Evolutionary conservation across 2,113 vertebrate species (phyloP).

Genomic region (Thinocorus orbignyianus): DNA sequence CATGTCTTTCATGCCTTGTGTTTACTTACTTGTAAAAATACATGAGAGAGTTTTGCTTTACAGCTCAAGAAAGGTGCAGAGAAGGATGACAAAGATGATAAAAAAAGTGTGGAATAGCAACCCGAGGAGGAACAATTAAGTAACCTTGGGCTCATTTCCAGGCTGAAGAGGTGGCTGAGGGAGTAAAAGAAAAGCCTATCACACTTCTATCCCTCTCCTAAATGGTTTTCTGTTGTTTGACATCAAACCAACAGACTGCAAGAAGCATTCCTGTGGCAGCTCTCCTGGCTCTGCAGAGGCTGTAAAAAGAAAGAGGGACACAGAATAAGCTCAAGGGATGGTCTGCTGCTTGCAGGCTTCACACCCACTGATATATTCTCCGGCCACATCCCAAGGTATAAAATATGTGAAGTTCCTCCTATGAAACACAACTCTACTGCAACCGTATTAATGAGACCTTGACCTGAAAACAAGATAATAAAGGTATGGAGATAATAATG

Average conservation of each 20-base stretch:
- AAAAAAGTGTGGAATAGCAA: not conserved
- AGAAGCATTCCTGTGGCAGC: not conserved
- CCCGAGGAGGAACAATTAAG: not conserved
- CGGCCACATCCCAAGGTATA: not conserved
- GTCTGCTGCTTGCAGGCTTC: not conserved
- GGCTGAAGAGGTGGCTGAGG: not conserved
- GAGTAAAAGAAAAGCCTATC: not conserved
- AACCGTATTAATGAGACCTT: not conserved
- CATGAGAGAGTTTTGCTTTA: slow-evolving; percentile 5
- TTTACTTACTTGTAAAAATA: slow-evolving; percentile 14
- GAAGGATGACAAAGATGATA: not conserved
- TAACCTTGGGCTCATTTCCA: not conserved
- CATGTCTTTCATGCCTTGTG: slow-evolving; percentile 29
- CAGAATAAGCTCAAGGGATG: not conserved
- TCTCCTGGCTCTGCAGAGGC: not conserved
- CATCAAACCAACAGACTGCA: not conserved
- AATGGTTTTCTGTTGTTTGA: not conserved
- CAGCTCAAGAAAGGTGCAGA: not conserved
- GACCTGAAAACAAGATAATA: not conserved
- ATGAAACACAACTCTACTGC: not conserved
- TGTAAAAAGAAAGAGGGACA: not conserved
- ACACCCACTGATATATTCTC: not conserved
- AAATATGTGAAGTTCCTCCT: not conserved
- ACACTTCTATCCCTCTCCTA: not conserved
- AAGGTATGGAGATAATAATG: not conserved